Evolutionary conservation across 35 echinoderm and acorn worm genomes (phyloP).

Genomic region (Holothuria glaberrima): DNA sequence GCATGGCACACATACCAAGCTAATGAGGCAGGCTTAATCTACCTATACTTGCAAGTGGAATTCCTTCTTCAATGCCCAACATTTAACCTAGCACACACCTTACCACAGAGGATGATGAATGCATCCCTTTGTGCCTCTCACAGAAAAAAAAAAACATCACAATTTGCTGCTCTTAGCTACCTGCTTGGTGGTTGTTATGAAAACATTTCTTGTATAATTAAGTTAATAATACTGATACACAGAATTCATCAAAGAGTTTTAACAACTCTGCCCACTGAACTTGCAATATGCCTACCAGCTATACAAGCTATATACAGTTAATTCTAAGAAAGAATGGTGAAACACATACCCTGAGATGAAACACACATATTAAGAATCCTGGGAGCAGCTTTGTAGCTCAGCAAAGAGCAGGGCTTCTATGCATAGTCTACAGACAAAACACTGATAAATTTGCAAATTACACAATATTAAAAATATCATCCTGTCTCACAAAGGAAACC

Average conservation of each 20-base stretch:
- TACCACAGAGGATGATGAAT: background rate
- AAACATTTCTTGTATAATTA: slow-evolving; percentile 21
- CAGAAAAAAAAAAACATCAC: slow-evolving; percentile 10
- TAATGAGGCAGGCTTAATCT: too few species aligned
- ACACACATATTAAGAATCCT: slow-evolving; percentile 23
- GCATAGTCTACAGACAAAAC: too few species aligned
- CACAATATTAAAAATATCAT: too few species aligned
- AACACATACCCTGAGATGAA: slow-evolving; percentile 52
- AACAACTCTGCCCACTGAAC: background rate
- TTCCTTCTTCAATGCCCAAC: too few species aligned
- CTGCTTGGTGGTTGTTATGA: slow-evolving; percentile 20
- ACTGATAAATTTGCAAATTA: too few species aligned
- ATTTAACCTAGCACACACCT: too few species aligned
- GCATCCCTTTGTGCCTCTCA: slow-evolving; percentile 28
- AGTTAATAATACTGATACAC: slow-evolving; percentile 53
- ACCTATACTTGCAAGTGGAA: too few species aligned
- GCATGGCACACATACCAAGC: too few species aligned
- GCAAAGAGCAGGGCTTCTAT: too few species aligned
- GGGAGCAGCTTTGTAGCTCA: too few species aligned
- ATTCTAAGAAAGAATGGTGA: slow-evolving; percentile 46
- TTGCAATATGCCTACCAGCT: too few species aligned
- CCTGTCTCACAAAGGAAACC: too few species aligned
- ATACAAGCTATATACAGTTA: slow-evolving; percentile 27
- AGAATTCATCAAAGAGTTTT: slow-evolving; percentile 5
- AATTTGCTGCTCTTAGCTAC: slow-evolving; percentile 20